Percentiles rank a stretch among this genome's conserved stretches.
Evolutionary conservation across 2,888 invertebrate species (phyloP).

Genomic region (Zootermopsis nevadensis): DNA sequence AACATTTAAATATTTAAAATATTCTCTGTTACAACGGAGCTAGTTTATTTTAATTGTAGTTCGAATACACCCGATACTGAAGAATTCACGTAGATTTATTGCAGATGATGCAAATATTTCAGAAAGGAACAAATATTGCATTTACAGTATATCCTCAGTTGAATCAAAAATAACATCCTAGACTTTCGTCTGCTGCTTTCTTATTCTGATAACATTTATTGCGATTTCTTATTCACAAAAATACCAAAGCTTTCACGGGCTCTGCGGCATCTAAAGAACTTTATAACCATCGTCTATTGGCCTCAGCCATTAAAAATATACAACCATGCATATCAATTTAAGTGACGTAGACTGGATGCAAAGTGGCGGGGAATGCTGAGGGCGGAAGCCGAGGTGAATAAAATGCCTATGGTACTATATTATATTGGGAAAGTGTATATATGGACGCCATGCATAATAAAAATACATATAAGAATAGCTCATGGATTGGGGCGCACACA

Average conservation of each 20-base stretch:
- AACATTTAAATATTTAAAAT: no score
- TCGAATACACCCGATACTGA: no score
- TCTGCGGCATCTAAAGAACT: not conserved
- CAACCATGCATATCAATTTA: constrained; percentile 52
- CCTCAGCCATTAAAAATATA: constrained; percentile 50
- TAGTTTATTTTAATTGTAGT: no score
- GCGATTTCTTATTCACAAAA: not conserved
- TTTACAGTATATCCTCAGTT: no score
- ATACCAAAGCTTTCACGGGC: not conserved
- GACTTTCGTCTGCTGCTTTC: not conserved
- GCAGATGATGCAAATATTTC: no score
- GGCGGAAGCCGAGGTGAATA: not conserved
- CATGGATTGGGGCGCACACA: constrained; percentile 29
- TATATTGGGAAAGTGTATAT: constrained; percentile 41
- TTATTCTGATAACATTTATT: not conserved
- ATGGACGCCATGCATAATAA: constrained; percentile 41
- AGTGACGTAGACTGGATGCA: constrained; percentile 37
- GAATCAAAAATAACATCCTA: not conserved
- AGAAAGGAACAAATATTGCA: no score
- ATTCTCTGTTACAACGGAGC: no score
- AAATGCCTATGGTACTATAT: constrained; percentile 38
- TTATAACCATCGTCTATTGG: constrained; percentile 46
- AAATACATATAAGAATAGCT: constrained; percentile 29
- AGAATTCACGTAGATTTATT: no score
- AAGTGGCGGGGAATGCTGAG: constrained; percentile 16